Percentiles rank a stretch among this genome's conserved stretches.
These are phyloP conservation scores for Biston betularia DNA, from an alignment of 2,888 invertebrate genomes.

Conservation along the genomic window DNA sequence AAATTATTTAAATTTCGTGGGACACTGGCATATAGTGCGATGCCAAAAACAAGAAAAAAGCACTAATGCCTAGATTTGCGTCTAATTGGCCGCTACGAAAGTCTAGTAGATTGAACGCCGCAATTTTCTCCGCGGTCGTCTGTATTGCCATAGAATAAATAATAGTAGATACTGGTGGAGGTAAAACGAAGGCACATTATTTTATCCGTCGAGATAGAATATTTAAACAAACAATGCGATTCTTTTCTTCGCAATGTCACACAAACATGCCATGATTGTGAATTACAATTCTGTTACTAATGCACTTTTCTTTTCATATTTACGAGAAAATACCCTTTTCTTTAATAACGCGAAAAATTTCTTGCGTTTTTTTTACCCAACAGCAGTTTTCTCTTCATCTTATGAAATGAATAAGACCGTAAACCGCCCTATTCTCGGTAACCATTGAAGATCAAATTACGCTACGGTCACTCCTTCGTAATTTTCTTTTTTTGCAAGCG, in stretches of 20 bases:
- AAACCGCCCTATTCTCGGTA: slow-evolving; percentile 54
- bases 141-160: slow-evolving; percentile 50
- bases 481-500: slow-evolving; percentile 68
- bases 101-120: slow-evolving; percentile 61
- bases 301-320: slow-evolving; percentile 13
- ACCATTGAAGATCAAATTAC: slow-evolving; percentile 63
- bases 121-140: slow-evolving; percentile 60
- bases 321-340: slow-evolving; percentile 12
- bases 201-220: slow-evolving; percentile 47
- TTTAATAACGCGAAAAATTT: slow-evolving; percentile 14
- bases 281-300: background rate
- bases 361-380: slow-evolving; percentile 4
- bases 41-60: background rate
- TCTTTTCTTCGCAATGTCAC: background rate
- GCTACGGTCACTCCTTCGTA: slow-evolving; percentile 69
- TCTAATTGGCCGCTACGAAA: slow-evolving; percentile 59
- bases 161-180: background rate
- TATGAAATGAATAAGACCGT: slow-evolving; percentile 38
- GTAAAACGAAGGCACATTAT: slow-evolving; percentile 46
- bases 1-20: too few species aligned
- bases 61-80: slow-evolving; percentile 50
- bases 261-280: background rate
- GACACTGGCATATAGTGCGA: too few species aligned
- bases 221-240: slow-evolving; percentile 49
- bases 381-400: slow-evolving; percentile 27